These are phyloP conservation scores for Brachyistius frenatus DNA, from an alignment of 2,113 vertebrate genomes.

Conservation along the genomic window DNA sequence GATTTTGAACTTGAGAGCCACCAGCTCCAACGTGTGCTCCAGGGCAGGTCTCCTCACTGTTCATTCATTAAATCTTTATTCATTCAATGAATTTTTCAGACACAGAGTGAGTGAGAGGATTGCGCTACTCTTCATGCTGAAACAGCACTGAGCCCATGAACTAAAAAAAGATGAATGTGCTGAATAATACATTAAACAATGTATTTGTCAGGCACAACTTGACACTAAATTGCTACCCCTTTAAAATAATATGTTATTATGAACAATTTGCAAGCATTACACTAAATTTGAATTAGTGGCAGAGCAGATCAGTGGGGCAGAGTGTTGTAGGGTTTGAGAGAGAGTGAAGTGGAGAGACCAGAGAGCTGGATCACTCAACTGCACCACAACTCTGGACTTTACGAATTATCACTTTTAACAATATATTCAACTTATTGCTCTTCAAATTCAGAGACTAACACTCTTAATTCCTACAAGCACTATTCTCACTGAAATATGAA, in stretches of 20 bases:
- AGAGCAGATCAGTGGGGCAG: background rate
- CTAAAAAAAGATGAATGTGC: background rate
- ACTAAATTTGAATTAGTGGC: background rate
- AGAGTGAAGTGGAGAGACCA: background rate
- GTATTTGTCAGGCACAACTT: background rate
- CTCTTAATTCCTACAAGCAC: too few relatives aligned
- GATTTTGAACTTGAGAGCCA: conserved; percentile 55
- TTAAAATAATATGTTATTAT: conserved; percentile 2
- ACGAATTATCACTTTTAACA: background rate
- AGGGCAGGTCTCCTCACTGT: conserved; percentile 10
- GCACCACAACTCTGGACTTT: background rate
- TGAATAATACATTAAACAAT: background rate
- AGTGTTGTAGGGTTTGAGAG: background rate
- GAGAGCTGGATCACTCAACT: background rate
- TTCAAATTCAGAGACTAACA: background rate
- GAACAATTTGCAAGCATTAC: conserved; percentile 12
- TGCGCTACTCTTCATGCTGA: background rate
- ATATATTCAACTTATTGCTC: background rate
- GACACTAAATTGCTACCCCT: background rate
- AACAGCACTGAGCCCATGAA: background rate
- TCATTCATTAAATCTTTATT: conserved; percentile 38
- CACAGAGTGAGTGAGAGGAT: background rate
- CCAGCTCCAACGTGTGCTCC: background rate
- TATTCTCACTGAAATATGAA: too few relatives aligned
- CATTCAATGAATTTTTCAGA: conserved; percentile 1